A percentile compares a stretch with the other conserved stretches of the same genome.
Evolutionary conservation across 2,888 invertebrate genomes (phyloP).

Genomic region (Ethmia dodecea): DNA sequence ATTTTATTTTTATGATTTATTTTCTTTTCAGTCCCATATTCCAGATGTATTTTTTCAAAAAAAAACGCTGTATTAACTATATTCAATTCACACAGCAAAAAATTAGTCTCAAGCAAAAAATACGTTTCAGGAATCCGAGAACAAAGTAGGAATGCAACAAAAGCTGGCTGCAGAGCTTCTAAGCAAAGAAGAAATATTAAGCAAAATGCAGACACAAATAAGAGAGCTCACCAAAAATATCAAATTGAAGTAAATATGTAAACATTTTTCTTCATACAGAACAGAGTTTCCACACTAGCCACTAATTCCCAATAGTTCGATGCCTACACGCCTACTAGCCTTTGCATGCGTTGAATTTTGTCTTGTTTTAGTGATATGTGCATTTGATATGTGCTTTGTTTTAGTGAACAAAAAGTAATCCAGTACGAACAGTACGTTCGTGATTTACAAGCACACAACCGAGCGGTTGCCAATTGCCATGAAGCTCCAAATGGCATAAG

Average conservation of each 20-base stretch:
- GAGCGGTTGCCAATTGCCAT: conserved; percentile 37
- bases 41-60: conserved; percentile 33
- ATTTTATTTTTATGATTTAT: too few relatives aligned
- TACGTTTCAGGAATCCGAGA: conserved; percentile 55
- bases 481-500: conserved; percentile 43
- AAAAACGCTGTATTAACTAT: too few relatives aligned
- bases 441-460: conserved; percentile 49
- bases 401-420: conserved; percentile 63
- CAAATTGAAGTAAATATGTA: conserved; percentile 53
- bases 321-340: too few relatives aligned
- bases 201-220: conserved; percentile 63
- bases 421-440: conserved; percentile 64
- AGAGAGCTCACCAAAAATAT: conserved; percentile 60
- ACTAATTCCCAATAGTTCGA: not conserved
- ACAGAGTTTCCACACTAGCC: not conserved
- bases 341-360: too few relatives aligned
- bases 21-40: conserved; percentile 56
- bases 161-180: conserved; percentile 67
- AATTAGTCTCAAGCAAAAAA: conserved; percentile 10
- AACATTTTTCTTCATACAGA: not conserved
- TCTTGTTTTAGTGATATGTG: too few relatives aligned
- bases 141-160: conserved; percentile 64
- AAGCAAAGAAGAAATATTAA: conserved; percentile 62
- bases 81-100: too few relatives aligned
- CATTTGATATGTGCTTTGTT: conserved; percentile 10